These are phyloP conservation scores for Drosophila lini DNA, from an alignment of 1,140 invertebrate species.

Conservation along the genomic window DNA sequence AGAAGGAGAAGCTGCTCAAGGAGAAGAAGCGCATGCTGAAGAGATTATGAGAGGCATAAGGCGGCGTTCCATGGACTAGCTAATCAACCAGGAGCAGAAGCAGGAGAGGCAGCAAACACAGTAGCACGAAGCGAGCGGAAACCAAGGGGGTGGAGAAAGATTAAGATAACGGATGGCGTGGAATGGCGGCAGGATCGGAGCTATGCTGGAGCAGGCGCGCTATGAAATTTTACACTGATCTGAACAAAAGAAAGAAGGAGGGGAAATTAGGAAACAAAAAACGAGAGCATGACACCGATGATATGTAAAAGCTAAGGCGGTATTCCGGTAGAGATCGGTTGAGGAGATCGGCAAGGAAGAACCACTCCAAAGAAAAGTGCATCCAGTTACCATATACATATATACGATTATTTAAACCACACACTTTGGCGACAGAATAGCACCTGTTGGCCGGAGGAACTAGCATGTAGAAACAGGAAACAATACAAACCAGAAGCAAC, in stretches of 20 bases:
- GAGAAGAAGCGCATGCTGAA: conserved; percentile 95
- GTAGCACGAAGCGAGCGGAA: conserved; percentile 17
- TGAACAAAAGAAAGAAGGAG: conserved; percentile 33
- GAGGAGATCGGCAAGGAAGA: conserved; percentile 21
- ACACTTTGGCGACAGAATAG: conserved; percentile 31
- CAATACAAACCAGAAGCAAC: conserved; percentile 12
- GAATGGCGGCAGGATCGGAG: conserved; percentile 30
- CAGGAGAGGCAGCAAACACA: conserved; percentile 10
- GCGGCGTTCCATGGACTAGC: conserved; percentile 14
- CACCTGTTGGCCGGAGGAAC: conserved; percentile 20
- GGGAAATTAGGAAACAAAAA: conserved; percentile 16
- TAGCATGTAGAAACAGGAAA: conserved; percentile 31
- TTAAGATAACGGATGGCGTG: conserved; percentile 4
- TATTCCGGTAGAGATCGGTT: conserved; percentile 18
- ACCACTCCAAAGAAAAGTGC: conserved; percentile 74
- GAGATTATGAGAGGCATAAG: conserved; percentile 91
- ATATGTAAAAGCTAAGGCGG: conserved; percentile 19
- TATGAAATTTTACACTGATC: conserved; percentile 67
- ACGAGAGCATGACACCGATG: conserved; percentile 7
- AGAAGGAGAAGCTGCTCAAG: conserved; percentile 90
- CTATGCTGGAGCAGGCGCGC: conserved; percentile 44
- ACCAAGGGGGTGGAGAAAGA: conserved; percentile 1
- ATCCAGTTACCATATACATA: conserved; percentile 62
- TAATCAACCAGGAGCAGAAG: conserved; percentile 24
- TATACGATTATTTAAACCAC: conserved; percentile 50